These are phyloP conservation scores for Vanacampus margaritifer DNA, from an alignment of 2,113 vertebrate genomes.

Conservation along the genomic window DNA sequence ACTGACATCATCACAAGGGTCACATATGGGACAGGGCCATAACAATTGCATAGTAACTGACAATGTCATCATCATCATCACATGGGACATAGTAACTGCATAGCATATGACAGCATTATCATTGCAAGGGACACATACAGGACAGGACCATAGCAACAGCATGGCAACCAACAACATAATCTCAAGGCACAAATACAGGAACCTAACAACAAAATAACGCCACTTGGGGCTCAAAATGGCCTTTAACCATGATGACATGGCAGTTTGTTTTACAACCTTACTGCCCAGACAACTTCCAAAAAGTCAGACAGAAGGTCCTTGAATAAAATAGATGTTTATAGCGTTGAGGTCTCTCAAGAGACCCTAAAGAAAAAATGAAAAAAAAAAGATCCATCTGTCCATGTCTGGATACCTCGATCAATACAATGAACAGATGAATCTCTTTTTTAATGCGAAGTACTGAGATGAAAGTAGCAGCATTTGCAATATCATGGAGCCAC, in stretches of 20 bases:
- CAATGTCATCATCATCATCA: no score
- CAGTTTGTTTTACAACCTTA: neutral
- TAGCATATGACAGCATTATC: no score
- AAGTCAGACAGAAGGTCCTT: neutral
- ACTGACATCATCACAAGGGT: no score
- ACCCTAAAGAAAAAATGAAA: constrained; percentile 3
- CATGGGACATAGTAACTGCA: no score
- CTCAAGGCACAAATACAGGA: no score
- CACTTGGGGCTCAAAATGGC: no score
- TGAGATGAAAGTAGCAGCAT: constrained; percentile 6
- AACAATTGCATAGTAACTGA: no score
- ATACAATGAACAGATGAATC: constrained; percentile 24
- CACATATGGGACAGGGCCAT: no score
- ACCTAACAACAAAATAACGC: no score
- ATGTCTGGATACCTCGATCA: constrained; percentile 28
- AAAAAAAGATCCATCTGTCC: constrained; percentile 20
- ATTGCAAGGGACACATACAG: no score
- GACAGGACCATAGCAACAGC: no score
- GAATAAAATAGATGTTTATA: neutral
- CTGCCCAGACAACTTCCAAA: neutral
- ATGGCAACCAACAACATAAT: no score
- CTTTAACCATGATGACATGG: neutral
- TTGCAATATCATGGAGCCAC: constrained; percentile 4
- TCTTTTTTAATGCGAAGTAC: constrained; percentile 28
- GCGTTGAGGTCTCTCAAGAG: constrained; percentile 11